Base-by-base conservation (phyloP, 2,113 vertebrate genomes). In the Epinephelus cyanopodus region DNA sequence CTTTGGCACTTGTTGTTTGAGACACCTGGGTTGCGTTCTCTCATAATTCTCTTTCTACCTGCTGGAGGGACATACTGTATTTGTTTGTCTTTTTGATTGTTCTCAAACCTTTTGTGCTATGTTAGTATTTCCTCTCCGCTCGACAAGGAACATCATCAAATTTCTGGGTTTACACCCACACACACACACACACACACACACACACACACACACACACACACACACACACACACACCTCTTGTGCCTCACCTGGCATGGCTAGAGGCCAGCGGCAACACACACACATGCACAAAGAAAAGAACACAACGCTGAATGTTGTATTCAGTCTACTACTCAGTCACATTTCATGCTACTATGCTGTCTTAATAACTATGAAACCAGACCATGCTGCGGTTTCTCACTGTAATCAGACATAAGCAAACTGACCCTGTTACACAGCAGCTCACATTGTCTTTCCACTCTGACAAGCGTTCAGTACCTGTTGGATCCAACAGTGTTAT, bases 31-130 rank as follows among this genome's bases (percentile, higher is more conserved):
- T 68, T 78, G 82, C 65, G 67, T 87, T 90, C 58, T 74, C 60
- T 85, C 48, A 33, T 79, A 86, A 79, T 86, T 85, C 83, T 50
- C 63, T 82, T 77, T 91, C 63, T 90, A 81, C 84, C 86, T 91
- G 85, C 82, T 76, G 60, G 62, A 92, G 66, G 70, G 79, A 76
- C 81, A 80, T 74, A 45, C 42, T 45, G 42, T 45, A 83, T 90
- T 91, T 87, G 84, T 91, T 94, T 88, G 86, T 90, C 75, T 84
- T 83, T 81, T 75, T 77, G 78, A 91, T 86, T 92, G 92, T 94
- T 89, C 86, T 73, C 65, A 6, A 78, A 63, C 62, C 88, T 89
- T 93, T 94, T 94, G 92, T 93, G 77, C 87, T 63, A 58, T 85
- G 69, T 80, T 77, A 82, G 88, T 84, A 87, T 92, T 90, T 90